phyloP scores from a whole-genome alignment of 2,888 invertebrate genomes.

The Synanthedon vespiformis region DNA sequence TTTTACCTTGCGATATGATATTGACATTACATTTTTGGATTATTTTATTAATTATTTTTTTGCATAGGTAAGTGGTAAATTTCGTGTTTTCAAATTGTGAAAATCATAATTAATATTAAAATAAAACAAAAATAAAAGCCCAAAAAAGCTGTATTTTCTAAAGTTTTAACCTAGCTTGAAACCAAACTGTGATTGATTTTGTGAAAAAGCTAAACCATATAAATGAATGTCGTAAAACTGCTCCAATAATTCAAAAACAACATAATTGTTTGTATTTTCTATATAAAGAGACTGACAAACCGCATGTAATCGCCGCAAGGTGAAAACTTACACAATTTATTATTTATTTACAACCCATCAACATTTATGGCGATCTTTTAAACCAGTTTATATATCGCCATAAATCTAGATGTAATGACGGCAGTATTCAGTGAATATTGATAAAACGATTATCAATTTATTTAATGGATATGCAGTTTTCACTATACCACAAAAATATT shows the following conservation, averaged over 20 bases:
- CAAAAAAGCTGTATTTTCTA: too few relatives aligned
- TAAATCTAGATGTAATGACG: slow-evolving; percentile 27
- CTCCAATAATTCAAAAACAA: not conserved
- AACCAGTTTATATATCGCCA: slow-evolving; percentile 15
- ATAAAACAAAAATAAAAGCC: too few relatives aligned
- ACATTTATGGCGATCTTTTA: slow-evolving; percentile 21
- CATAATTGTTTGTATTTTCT: slow-evolving; percentile 16
- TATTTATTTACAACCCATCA: slow-evolving; percentile 29
- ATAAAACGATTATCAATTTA: slow-evolving; percentile 18
- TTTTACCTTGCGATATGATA: not conserved
- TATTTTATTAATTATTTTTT: slow-evolving; percentile 4
- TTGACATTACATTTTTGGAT: not conserved
- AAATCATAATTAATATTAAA: too few relatives aligned
- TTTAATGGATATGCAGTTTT: too few relatives aligned
- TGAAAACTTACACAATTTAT: slow-evolving; percentile 20
- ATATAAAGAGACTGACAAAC: not conserved
- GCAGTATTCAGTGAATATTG: slow-evolving; percentile 35
- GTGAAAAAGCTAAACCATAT: too few relatives aligned
- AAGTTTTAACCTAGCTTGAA: too few relatives aligned
- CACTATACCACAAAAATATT: too few relatives aligned
- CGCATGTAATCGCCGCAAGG: slow-evolving; percentile 5
- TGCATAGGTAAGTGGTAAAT: too few relatives aligned
- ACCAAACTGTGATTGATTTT: too few relatives aligned
- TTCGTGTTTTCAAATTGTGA: too few relatives aligned
- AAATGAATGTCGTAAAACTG: too few relatives aligned